Evolutionary conservation across 2,888 invertebrate species (phyloP).

Genomic region (Drosophila cracens): DNA sequence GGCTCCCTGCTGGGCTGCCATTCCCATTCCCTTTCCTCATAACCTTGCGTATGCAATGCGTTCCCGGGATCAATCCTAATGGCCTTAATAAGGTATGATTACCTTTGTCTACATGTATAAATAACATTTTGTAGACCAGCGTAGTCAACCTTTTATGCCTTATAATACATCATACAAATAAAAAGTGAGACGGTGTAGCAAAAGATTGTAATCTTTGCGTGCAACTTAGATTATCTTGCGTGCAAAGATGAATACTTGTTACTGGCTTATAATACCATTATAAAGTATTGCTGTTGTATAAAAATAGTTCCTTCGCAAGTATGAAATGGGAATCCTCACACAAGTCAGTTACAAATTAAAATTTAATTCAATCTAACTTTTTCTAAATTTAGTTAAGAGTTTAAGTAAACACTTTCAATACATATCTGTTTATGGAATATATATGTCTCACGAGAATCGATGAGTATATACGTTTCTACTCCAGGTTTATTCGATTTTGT

Average conservation of each 20-base stretch:
- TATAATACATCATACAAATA: neutral
- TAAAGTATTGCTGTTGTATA: neutral
- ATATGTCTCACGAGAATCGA: neutral
- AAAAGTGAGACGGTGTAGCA: neutral
- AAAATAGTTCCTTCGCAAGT: neutral
- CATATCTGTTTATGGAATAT: neutral
- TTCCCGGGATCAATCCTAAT: conserved; percentile 49
- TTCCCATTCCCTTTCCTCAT: conserved; percentile 6
- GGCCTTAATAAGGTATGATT: conserved; percentile 51
- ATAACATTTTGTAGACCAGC: conserved; percentile 1
- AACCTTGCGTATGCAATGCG: conserved; percentile 35
- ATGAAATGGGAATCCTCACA: neutral
- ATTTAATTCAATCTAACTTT: neutral
- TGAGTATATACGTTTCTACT: neutral
- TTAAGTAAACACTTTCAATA: neutral
- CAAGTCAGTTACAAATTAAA: neutral
- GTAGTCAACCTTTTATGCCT: neutral
- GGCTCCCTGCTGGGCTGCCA: conserved; percentile 35
- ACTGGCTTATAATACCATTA: neutral
- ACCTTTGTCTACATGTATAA: conserved; percentile 14
- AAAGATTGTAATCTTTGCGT: neutral
- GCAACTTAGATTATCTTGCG: neutral
- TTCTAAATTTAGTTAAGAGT: neutral
- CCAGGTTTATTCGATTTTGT: neutral
- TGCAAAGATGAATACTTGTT: neutral